Evolutionary conservation across 2,113 vertebrate species (phyloP).

Genomic region (Phylloscopus trochiloides): DNA sequence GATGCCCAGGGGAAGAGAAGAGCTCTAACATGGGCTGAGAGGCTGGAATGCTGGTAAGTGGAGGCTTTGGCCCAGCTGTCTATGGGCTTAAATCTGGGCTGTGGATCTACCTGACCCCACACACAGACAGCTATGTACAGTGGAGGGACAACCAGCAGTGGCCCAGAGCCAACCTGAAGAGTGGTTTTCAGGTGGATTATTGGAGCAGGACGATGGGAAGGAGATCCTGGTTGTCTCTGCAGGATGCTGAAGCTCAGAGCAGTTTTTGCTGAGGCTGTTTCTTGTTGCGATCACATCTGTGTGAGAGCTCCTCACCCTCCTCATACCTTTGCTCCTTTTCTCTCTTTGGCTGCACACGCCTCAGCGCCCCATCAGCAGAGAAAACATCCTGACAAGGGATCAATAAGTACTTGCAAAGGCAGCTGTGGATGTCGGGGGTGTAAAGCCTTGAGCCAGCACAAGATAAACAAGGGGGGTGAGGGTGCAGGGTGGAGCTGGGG

Average conservation of each 20-base stretch:
- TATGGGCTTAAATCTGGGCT: background rate
- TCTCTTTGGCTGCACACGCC: background rate
- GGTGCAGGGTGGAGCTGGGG: background rate
- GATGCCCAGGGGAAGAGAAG: background rate
- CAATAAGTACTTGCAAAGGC: slow-evolving; percentile 69
- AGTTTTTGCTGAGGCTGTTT: background rate
- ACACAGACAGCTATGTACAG: background rate
- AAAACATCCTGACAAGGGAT: slow-evolving; percentile 68
- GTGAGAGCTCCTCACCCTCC: background rate
- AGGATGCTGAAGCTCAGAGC: background rate
- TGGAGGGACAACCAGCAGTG: background rate
- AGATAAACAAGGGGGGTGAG: slow-evolving; percentile 18
- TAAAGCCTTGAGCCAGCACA: slow-evolving; percentile 21
- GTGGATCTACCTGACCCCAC: background rate
- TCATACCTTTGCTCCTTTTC: background rate
- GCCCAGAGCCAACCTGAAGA: background rate
- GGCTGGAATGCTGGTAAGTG: background rate
- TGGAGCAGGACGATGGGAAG: background rate
- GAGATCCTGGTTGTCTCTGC: background rate
- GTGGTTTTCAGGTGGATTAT: background rate
- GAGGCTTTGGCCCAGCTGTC: background rate
- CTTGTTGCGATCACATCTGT: background rate
- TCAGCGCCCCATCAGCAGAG: slow-evolving; percentile 63
- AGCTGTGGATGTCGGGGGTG: slow-evolving; percentile 12
- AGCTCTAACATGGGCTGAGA: background rate